Percentiles rank a stretch among this genome's conserved stretches.
phyloP scores from a whole-genome alignment of 2,113 vertebrate species.

The Capreolus pygargus region DNA sequence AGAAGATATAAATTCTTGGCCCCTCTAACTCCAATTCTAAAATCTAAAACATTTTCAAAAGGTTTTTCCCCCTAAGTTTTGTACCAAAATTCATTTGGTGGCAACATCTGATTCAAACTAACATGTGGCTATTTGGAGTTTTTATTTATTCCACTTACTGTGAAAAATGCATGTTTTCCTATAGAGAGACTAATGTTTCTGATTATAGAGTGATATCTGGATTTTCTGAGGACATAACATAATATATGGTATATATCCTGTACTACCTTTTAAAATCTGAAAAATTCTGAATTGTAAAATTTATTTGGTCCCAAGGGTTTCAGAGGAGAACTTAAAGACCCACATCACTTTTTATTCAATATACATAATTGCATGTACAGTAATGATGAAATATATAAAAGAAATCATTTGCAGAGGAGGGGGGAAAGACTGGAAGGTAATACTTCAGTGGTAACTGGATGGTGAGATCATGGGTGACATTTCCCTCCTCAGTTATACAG shows the following conservation, averaged over 20 bases:
- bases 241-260: not conserved
- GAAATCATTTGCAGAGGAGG: not conserved
- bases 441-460: not conserved
- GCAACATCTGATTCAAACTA: not conserved
- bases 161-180: not conserved
- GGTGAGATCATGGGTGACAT: not conserved
- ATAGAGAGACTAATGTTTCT: not conserved
- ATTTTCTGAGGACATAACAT: not conserved
- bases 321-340: not conserved
- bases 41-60: slow-evolving; percentile 20
- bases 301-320: slow-evolving; percentile 3
- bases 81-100: slow-evolving; percentile 15
- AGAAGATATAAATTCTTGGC: not conserved
- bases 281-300: slow-evolving; percentile 36
- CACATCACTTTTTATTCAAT: not conserved
- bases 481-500: not conserved
- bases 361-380: not conserved
- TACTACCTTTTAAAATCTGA: not conserved
- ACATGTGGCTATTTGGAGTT: not conserved
- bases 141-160: slow-evolving; percentile 25
- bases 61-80: not conserved
- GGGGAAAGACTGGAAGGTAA: not conserved
- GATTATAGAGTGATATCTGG: not conserved
- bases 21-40: not conserved
- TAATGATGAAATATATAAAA: slow-evolving; percentile 1